Percentiles rank a stretch among this genome's conserved stretches.
Conservation (phyloP, 2,797 vertebrate genomes). For the Hozukius guyotensis region DNA sequence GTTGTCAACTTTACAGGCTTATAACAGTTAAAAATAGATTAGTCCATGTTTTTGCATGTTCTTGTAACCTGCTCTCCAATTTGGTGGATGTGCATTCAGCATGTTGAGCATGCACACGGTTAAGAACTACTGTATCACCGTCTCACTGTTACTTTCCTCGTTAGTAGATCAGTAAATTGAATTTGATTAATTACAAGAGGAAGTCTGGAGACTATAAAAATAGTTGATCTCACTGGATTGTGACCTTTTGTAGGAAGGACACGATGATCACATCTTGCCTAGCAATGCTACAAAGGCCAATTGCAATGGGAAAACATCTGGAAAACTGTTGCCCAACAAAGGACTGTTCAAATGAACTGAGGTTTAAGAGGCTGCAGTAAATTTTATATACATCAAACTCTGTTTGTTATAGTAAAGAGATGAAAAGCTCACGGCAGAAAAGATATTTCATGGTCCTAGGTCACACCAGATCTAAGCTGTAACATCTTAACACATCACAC, state of each 20-base stretch:
- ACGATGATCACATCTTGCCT: not conserved
- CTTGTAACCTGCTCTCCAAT: not conserved
- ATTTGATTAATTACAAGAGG: not conserved
- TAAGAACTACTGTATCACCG: not conserved
- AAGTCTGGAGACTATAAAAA: not conserved
- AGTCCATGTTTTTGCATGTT: not conserved
- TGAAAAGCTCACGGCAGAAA: constrained; percentile 37
- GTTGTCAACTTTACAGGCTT: constrained; percentile 7
- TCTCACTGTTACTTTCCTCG: not conserved
- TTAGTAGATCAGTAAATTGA: not conserved
- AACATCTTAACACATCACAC: constrained; percentile 68
- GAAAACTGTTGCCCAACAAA: constrained; percentile 26
- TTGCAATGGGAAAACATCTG: constrained; percentile 36
- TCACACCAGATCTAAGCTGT: constrained; percentile 58
- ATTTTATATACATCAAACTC: constrained; percentile 34
- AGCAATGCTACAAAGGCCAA: constrained; percentile 12
- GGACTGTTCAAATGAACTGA: constrained; percentile 26
- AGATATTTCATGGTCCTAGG: constrained; percentile 46
- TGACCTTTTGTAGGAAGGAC: not conserved
- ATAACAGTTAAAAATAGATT: constrained; percentile 7
- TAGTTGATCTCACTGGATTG: not conserved
- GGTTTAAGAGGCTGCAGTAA: constrained; percentile 5
- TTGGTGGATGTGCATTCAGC: not conserved
- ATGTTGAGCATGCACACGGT: not conserved
- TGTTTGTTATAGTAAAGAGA: constrained; percentile 29